phyloP scores from a whole-genome alignment of 1,140 invertebrate species.

The Bombus sibiricus region DNA sequence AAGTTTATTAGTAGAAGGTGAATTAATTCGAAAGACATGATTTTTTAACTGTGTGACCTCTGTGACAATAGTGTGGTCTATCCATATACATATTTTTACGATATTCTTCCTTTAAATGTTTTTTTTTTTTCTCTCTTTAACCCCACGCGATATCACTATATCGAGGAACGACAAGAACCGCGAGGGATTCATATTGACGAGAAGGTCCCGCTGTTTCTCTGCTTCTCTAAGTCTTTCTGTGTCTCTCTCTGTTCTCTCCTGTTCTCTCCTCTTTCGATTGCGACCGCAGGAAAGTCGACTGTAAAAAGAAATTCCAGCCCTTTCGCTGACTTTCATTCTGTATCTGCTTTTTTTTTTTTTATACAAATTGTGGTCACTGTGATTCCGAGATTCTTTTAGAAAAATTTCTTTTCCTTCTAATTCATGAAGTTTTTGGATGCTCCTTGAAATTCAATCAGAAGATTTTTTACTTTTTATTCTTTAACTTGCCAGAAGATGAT shows the following conservation, averaged over 20 bases:
- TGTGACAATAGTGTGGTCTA: background rate
- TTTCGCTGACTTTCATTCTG: constrained; percentile 23
- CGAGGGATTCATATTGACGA: constrained; percentile 48
- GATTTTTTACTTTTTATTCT: no score
- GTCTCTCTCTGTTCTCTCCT: constrained; percentile 79
- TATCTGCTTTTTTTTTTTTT: background rate
- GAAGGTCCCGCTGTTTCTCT: constrained; percentile 70
- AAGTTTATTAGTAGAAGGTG: no score
- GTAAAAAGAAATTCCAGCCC: constrained; percentile 25
- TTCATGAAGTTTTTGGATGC: background rate
- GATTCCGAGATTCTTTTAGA: background rate
- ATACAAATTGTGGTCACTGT: background rate
- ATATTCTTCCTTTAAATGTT: constrained; percentile 21
- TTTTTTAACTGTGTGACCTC: background rate
- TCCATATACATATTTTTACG: constrained; percentile 11
- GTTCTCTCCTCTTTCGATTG: constrained; percentile 78
- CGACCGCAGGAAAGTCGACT: constrained; percentile 24
- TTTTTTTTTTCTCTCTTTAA: background rate
- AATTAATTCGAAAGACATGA: no score
- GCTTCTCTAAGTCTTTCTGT: constrained; percentile 80
- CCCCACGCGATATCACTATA: constrained; percentile 53
- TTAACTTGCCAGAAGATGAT: no score
- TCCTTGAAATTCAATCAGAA: background rate
- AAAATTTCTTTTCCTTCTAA: background rate
- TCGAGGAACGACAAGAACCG: constrained; percentile 22